Evolutionary conservation across 2,113 vertebrate genomes (phyloP), one percentile per base, ranked within the genome.

Genomic region (Onychostruthus taczanowskii): DNA sequence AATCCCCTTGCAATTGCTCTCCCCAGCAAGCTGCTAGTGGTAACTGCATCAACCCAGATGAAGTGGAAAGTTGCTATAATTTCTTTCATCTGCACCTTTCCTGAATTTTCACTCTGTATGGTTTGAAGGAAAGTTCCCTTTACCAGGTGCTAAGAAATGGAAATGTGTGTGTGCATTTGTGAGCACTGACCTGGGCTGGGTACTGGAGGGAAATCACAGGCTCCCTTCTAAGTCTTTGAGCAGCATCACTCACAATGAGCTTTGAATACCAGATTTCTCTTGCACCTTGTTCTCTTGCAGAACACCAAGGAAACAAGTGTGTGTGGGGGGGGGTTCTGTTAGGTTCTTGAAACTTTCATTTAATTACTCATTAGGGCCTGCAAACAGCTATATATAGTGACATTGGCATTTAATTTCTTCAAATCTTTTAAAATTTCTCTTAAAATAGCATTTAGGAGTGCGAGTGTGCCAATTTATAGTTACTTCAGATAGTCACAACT

Each of bases 1-100:
- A 83, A 84, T 56, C 72, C 50, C 37, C 21, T 76, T 73, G 74
- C 84, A 70, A 58, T 58, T 47, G 73, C 27, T 55, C 75, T 46
- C 20, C 41, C 33, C 47, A 84, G 75, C 47, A 88, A 90, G 76
- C 82, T 67, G 39, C 46, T 49, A 20, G 73, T 21, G 43, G 62
- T 19, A 64, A 79, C 20, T 77, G 58, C 50, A 84, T 75, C 85
- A 28, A 18, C 85, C 66, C 52, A 79, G 64, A 75, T 23, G 75
- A 92, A 77, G 89, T 85, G 95, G 95, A 97, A 96, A 93, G 85
- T 72, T 83, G 56, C 79, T n/a, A 21, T 93, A 89, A 97, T 96
- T 95, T 62, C 91, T 95, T 94, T 87, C 94, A 89, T 94, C 95
- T 97, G 97, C 4, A 33, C 14, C 52, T 76, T 79, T 78, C 69